Base-by-base conservation (phyloP, 2,113 vertebrate species). In the Larimichthys crocea region DNA sequence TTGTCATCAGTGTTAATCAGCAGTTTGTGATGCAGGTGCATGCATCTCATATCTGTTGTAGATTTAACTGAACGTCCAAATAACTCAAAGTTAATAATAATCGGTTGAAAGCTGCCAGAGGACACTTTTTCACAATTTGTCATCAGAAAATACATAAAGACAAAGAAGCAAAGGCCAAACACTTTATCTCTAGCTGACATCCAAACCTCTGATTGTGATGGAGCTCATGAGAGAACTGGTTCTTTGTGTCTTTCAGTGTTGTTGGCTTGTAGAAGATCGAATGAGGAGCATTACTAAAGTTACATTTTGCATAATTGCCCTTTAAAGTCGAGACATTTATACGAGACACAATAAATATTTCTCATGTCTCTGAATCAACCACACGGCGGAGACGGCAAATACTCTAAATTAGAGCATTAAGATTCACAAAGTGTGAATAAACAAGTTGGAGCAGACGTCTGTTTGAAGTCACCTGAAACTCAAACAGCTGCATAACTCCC, bases 401-500 rank as follows among this genome's bases (percentile, higher is more conserved):
- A 20, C 24, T 14, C 14, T 76, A 48, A 77, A 84, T 65, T n/a
- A n/a, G n/a, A n/a, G n/a, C n/a, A 22, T 62, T 52, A 73, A 74
- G 52, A 55, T 65, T 42, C 42, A 29, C 56, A 74, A 53, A 66
- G 65, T 2, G 10, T 31, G 53, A 44, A 83, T 59, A 64, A 74
- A 60, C 77, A 74, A 42, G 42, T 46, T 29, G 0, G 8, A 80
- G 8, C 42, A 29, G 46, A 75, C 3, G 44, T 63, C 60, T 17
- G 74, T 74, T 74, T 91, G 71, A 86, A 67, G 83, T 85, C 79
- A 70, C 80, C 79, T 82, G 72, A 55, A 83, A 60, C 68, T 42
- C 81, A 60, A 67, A 61, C 64, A 50, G 35, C 24, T 17, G 75
- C 61, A 76, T 68, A 84, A 84, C 66, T 68, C 10, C 31, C 19